phyloP scores from a whole-genome alignment of 2,888 invertebrate genomes.

The Synanthedon tipuliformis region DNA sequence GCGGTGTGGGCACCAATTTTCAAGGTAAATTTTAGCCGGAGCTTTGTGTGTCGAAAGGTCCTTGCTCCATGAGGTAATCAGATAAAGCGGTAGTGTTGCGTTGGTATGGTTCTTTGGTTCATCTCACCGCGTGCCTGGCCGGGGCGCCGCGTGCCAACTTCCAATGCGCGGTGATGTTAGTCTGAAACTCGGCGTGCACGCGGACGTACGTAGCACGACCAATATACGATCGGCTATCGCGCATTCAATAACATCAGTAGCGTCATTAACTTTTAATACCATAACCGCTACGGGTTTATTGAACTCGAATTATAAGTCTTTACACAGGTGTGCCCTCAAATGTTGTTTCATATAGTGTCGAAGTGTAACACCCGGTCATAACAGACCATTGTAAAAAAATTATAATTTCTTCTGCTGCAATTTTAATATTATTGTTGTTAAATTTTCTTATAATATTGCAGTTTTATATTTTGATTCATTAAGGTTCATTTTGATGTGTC shows the following conservation, averaged over 20 bases:
- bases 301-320: slow-evolving; percentile 17
- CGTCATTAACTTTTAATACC: slow-evolving; percentile 7
- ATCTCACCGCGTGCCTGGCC: slow-evolving; percentile 33
- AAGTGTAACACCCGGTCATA: too few relatives aligned
- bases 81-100: slow-evolving; percentile 40
- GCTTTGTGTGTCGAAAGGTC: slow-evolving; percentile 61
- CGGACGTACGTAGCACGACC: slow-evolving; percentile 38
- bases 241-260: slow-evolving; percentile 10
- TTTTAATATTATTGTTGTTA: too few relatives aligned
- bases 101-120: slow-evolving; percentile 34
- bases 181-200: slow-evolving; percentile 50
- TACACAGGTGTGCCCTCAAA: too few relatives aligned
- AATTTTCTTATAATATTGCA: too few relatives aligned
- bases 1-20: slow-evolving; percentile 41
- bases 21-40: slow-evolving; percentile 61
- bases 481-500: too few relatives aligned
- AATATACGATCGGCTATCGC: slow-evolving; percentile 17
- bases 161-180: slow-evolving; percentile 26
- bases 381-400: too few relatives aligned
- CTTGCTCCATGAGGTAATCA: slow-evolving; percentile 65
- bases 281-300: slow-evolving; percentile 25
- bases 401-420: too few relatives aligned
- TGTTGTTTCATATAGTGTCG: too few relatives aligned
- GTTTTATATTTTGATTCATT: too few relatives aligned
- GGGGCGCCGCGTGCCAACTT: slow-evolving; percentile 19